Conservation (phyloP, 2,888 invertebrate species). For the Drosophila anomalata region DNA sequence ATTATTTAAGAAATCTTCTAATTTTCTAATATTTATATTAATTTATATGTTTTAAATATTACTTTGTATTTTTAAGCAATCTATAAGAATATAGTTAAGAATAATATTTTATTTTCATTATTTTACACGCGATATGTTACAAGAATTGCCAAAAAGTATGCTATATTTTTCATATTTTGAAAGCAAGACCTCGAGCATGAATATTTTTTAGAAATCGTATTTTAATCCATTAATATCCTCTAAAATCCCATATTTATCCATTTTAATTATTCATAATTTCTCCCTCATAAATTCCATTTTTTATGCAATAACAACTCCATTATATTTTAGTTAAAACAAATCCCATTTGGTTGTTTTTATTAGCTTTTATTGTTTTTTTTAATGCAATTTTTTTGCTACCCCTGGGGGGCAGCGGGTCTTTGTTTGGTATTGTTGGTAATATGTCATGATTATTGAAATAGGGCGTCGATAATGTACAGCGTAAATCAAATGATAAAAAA, state of each 20-base stretch:
- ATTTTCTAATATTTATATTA: no score
- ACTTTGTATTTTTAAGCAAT: no score
- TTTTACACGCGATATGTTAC: not conserved
- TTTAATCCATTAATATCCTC: not conserved
- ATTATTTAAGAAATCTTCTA: no score
- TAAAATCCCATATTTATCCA: not conserved
- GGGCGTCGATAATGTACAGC: conserved; percentile 58
- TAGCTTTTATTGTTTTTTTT: conserved; percentile 42
- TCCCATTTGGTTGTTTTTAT: conserved; percentile 8
- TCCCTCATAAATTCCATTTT: not conserved
- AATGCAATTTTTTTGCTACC: conserved; percentile 37
- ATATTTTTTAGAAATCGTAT: no score
- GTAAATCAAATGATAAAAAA: conserved; percentile 44
- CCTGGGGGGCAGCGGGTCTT: conserved; percentile 30
- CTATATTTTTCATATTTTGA: not conserved
- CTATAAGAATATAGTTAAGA: no score
- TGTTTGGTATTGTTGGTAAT: conserved; percentile 35
- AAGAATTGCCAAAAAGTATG: conserved; percentile 14
- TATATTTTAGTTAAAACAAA: conserved; percentile 8
- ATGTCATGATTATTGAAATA: conserved; percentile 65
- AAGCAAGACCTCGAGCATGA: no score
- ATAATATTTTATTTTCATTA: not conserved
- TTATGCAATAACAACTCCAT: not conserved
- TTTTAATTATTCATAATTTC: not conserved
- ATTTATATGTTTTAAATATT: not conserved